Evolutionary conservation across 2,797 vertebrate genomes (phyloP), one percentile per base, ranked within the genome.

Genomic region (Oreortyx pictus): DNA sequence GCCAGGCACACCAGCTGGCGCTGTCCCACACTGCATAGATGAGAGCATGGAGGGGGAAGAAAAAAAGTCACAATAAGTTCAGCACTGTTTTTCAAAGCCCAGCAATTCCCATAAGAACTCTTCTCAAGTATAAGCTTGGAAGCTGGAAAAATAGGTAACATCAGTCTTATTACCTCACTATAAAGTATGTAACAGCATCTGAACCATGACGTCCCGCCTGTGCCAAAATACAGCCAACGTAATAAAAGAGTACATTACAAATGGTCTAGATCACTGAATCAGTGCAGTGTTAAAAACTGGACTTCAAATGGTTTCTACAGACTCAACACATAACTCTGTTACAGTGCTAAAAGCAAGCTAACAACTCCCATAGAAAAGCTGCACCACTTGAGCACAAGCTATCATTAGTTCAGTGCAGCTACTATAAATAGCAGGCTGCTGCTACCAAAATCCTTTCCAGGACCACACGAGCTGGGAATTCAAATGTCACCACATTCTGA

Each of bases 1-100:
- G 99, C 99, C 88, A 99, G 96, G 88, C 99, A 99, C 88, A 99
- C 95, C 61, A 99, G 98, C 98, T 99, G 99, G 17, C 99, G 97
- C 96, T 99, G 99, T 70, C 99, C 99, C 33, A 99, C 97, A 8
- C 99, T 99, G 27, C 2, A 3, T 61, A 74, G 24, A 72, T 2
- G 35, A 57, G 74, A 79, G 25, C 11, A 79, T 6, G 46, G 17
- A 64, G 3, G 15, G 9, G 12, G 17, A 10, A 12, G 12, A 56
- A 7, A 62, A 37, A 13, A 56, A 64, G 65, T 75, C 71, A 92
- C 25, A 85, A 39, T 25, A 67, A 77, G 37, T 79, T 50, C 27
- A 67, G 56, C 11, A 29, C 20, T 81, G 14, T 22, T 31, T 76
- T 33, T 33, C 35, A 43, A 76, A 92, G 71, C 71, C 29, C 39